Base-by-base conservation (phyloP, 2,113 vertebrate species). In the Sorex fumeus region DNA sequence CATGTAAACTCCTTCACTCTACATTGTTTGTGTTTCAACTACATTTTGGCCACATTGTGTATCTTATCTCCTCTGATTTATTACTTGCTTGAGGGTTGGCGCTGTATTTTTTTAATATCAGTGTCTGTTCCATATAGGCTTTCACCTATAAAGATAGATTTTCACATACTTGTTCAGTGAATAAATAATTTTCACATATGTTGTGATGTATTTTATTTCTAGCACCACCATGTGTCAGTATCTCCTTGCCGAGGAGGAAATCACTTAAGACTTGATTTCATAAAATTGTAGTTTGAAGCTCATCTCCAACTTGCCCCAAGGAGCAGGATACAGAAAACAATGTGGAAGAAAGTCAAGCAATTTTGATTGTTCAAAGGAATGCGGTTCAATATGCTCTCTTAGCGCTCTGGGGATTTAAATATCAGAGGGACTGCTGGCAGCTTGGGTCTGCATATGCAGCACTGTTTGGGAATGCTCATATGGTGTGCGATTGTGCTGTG, bases 351-450 rank as follows among this genome's bases (percentile, higher is more conserved):
- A 94, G 84, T 4, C 15, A 53, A 81, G 84, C 62, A 90, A 66
- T 85, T 89, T 87, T 93, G 78, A 81, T 45, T 34, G 84, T 92
- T 92, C 47, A 83, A 76, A 16, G 81, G 90, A 93, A 88, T 90
- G 83, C 21, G 0, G 57, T 66, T 66, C 2, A 43, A 84, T 91
- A 82, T 83, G 93, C 75, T 91, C 72, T 47, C 90, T 50, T 21
- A 64, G 94, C 75, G 90, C 93, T 76, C 87, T 62, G 66, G 93
- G 93, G 87, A 93, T 91, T 94, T 81, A 76, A 87, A 43, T 50
- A 92, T 30, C 95, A 67, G 75, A 77, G 90, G 96, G 91, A 80
- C 16, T 82, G 69, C 67, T 91, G 96, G 97, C 96, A 97, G 91
- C 96, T 93, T 88, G 93, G 60, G 95, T 88, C 78, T 96, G 92